Evolutionary conservation across 2,888 invertebrate genomes (phyloP), one percentile per base, ranked within the genome.

Genomic region (Drosophila lacicola): DNA sequence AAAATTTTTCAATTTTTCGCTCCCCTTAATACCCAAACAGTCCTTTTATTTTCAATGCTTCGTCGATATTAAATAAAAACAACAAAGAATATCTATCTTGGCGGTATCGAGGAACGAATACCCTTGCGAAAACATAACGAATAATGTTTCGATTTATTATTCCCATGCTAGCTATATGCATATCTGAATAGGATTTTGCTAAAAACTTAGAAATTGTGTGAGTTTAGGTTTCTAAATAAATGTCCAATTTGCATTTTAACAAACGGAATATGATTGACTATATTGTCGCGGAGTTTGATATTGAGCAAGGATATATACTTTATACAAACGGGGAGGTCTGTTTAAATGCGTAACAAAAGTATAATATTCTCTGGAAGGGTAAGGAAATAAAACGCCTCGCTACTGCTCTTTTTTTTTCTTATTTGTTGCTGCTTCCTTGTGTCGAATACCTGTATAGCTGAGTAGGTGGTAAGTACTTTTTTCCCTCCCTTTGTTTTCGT

Each of bases 61-160:
- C 78, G 82, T 83, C 88, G 82, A 82, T 82, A 87, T 87, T 87
- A 82, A 87, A 82, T 73, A 76, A 87, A 87, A 82, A 87, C 79
- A 87, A 84, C 29, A 65, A 50, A 37, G 8, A 33, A 21, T 1
- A 1, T 14, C 9, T 3, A 8, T 3, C 9, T 2, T 19, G 5
- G 14, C 5, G 29, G 6, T 8, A 5, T 13, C 66, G 44, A 51
- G 3, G 9, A 21, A 11, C 0, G 5, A 51, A 65, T 64, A 51
- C 66, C 42, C 63, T 63, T 6, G 4, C 14, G 8, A 11, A 50
- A 2, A 14, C 21, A 21, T 51, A 41, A 17, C 4, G 10, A 41
- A 4, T 17, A 6, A 6, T 25, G 1, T 25, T 25, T 25, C 25
- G 25, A 25, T 25, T 25, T 25, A 25, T 25, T 25, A 17, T 17